phyloP scores from a whole-genome alignment of 2,888 invertebrate species.

The Tetragnatha montana region DNA sequence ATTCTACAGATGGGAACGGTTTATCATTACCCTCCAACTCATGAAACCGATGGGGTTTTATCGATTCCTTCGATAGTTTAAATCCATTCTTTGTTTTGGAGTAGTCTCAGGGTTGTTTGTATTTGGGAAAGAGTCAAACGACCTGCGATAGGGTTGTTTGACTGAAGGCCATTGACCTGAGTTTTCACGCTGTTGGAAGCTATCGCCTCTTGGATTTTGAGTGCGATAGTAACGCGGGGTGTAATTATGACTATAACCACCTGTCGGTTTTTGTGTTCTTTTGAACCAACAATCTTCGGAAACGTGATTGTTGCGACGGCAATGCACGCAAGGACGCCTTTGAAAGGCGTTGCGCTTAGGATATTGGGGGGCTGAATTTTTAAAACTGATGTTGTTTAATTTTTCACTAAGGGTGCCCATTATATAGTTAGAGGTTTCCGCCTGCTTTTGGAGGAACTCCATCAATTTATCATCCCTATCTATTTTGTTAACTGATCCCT shows the following conservation, averaged over 20 bases:
- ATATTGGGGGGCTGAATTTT: neutral
- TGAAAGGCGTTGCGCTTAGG: neutral
- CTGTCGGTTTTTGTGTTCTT: neutral
- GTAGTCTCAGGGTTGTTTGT: neutral
- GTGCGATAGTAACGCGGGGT: too few species aligned
- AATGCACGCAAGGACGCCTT: neutral
- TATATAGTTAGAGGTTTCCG: neutral
- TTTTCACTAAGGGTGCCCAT: neutral
- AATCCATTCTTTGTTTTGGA: neutral
- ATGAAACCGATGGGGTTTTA: neutral
- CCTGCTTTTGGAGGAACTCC: neutral
- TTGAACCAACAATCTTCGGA: neutral
- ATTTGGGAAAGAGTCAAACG: neutral
- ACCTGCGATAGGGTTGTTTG: neutral
- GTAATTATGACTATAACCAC: neutral
- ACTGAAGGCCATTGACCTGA: neutral
- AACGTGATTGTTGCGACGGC: neutral
- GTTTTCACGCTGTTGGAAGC: neutral
- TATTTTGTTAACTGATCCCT: neutral
- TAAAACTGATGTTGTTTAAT: neutral
- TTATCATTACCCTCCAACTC: neutral
- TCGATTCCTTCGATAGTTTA: neutral
- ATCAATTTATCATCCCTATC: neutral
- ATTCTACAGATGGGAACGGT: neutral
- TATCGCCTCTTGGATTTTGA: neutral